Evolutionary conservation across 1,140 invertebrate species (phyloP).

Genomic region (Cryptotermes secundus): DNA sequence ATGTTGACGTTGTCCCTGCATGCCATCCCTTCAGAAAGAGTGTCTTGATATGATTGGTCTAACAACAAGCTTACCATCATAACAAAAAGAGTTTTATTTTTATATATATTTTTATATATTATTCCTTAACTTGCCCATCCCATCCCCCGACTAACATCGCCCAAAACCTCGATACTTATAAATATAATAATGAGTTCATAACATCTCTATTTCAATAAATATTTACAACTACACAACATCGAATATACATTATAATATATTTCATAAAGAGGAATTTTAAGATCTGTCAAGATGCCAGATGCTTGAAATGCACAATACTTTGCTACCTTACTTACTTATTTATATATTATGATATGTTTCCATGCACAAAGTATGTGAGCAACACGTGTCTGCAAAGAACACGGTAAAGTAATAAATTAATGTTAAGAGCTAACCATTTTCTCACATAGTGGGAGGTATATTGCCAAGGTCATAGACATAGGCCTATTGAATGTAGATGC

Average conservation of each 20-base stretch:
- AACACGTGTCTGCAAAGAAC: conserved; percentile 7
- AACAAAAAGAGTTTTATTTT: conserved; percentile 1
- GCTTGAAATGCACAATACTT: conserved; percentile 15
- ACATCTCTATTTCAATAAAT: conserved; percentile 27
- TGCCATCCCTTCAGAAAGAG: not conserved
- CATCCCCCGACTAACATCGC: not conserved
- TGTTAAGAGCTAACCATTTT: not conserved
- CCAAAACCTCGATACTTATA: conserved; percentile 2
- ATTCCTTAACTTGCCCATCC: not conserved
- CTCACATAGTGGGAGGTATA: conserved; percentile 23
- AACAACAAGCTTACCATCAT: not conserved
- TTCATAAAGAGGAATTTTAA: conserved; percentile 22
- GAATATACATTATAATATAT: conserved; percentile 28
- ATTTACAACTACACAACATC: conserved; percentile 31
- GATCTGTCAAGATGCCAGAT: conserved; percentile 22
- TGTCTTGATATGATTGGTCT: conserved; percentile 13
- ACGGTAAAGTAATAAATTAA: conserved; percentile 13
- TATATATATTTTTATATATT: not conserved
- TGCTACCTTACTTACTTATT: conserved; percentile 28
- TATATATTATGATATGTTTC: conserved; percentile 31
- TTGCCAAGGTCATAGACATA: conserved; percentile 23
- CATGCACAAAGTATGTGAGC: conserved; percentile 27
- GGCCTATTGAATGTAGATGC: conserved; percentile 24
- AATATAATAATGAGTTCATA: conserved; percentile 15
- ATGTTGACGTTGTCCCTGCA: not conserved